A percentile compares a stretch with the other conserved stretches of the same genome.
Conservation (phyloP, 2,113 vertebrate genomes). For the Ailuropoda melanoleuca region DNA sequence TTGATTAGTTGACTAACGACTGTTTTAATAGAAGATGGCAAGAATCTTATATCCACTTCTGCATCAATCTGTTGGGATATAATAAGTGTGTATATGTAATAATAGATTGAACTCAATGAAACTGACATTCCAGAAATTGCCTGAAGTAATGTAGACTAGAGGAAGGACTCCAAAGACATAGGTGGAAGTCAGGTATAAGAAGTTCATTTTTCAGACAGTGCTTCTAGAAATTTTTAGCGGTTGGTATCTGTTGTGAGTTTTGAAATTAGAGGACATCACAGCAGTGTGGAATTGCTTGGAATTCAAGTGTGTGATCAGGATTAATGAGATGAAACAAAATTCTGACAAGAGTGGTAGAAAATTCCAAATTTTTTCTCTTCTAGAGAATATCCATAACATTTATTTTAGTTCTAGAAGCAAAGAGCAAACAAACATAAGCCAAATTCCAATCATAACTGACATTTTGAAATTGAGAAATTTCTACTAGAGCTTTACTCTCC, state of each 20-base stretch:
- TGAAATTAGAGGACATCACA: not conserved
- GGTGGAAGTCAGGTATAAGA: not conserved
- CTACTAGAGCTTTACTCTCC: not conserved
- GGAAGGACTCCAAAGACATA: not conserved
- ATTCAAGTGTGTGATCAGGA: not conserved
- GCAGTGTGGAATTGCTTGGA: not conserved
- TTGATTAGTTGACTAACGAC: not conserved
- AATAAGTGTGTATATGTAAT: not conserved
- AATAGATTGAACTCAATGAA: not conserved
- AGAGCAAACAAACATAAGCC: constrained; percentile 13
- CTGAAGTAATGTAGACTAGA: not conserved
- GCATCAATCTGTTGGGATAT: not conserved
- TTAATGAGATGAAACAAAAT: not conserved
- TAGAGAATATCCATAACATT: not conserved
- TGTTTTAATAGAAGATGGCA: not conserved
- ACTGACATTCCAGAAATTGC: not conserved
- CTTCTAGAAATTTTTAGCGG: not conserved
- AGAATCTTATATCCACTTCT: not conserved
- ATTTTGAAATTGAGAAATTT: not conserved
- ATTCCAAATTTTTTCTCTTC: not conserved
- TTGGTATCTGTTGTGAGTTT: not conserved
- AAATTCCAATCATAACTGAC: not conserved
- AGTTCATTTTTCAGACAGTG: not conserved
- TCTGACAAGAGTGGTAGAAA: not conserved
- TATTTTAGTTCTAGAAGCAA: not conserved